Base-by-base conservation (phyloP, 2,888 invertebrate species). In the Anodontia alba region DNA sequence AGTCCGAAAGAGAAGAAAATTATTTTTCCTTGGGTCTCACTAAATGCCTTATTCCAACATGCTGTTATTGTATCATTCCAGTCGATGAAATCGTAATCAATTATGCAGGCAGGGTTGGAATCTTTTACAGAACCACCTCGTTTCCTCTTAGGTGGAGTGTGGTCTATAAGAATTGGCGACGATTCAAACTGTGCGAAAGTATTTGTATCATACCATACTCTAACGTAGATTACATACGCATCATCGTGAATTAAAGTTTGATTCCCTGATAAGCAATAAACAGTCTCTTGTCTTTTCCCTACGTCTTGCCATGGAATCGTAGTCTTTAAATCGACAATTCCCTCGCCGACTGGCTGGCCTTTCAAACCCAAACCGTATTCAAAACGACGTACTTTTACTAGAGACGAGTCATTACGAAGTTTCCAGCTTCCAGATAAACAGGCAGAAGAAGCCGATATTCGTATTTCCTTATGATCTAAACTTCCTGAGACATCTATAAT, bases 351-450 rank as follows among this genome's bases (percentile, higher is more conserved):
- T 12, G 73, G 70, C 38, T 80, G 49, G 15, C 74, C 43, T 3
- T 38, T 26, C 20, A 83, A 23, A 1, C 87, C 87, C 36, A 85
- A 77, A 38, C 85, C 83, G 85, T 83, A 87, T 66, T 87, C 85
- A 74, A 66, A 87, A 17, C 33, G 36, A n/a, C 51, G 36, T 20
- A 62, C 42, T n/a, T 67, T 36, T 29, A 49, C 42, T 5, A 67
- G 0, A 1, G 29, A 33, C 8, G 12, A 36, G 3, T 23, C 38
- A 29, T 68, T n/a, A 0, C 1, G 29, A 7, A 51, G 7, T 8
- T 42, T 57, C 81, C 81, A 81, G 62, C 73, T 73, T 2, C 74
- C 77, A 12, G 74, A 17, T 17, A 81, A 54, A 31, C 81, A 81
- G 1, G 81, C 68, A 23, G 81, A 81, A 36, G 81, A 81, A 33